Evolutionary conservation across 2,888 invertebrate genomes (phyloP).

Genomic region (Lithophane ornitopus): DNA sequence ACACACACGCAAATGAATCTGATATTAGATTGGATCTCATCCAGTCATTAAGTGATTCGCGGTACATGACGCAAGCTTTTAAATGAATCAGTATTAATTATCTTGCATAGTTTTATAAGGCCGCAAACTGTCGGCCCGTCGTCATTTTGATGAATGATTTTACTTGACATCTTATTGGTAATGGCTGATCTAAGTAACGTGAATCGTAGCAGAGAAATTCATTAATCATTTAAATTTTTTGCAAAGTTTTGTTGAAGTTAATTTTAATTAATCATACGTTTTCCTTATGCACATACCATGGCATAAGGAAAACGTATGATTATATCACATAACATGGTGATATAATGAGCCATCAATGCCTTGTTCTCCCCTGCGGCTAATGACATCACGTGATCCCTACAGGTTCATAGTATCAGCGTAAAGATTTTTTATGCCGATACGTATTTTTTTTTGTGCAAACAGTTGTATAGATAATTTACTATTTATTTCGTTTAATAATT

Average conservation of each 20-base stretch:
- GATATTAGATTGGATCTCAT: slow-evolving; percentile 37
- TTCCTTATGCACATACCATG: too few species aligned
- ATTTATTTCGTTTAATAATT: background rate
- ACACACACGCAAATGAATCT: slow-evolving; percentile 24
- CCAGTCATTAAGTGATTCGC: slow-evolving; percentile 51
- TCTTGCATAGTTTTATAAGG: slow-evolving; percentile 67
- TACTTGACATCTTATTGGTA: slow-evolving; percentile 71
- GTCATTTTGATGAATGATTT: slow-evolving; percentile 77
- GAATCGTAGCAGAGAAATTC: slow-evolving; percentile 60
- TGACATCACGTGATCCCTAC: background rate
- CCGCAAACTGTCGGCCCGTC: slow-evolving; percentile 67
- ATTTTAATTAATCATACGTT: slow-evolving; percentile 11
- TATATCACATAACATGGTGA: too few species aligned
- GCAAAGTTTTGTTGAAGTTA: slow-evolving; percentile 7
- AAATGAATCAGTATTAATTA: slow-evolving; percentile 72
- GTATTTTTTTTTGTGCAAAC: background rate
- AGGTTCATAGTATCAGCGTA: background rate
- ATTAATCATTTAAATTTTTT: slow-evolving; percentile 44
- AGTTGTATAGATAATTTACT: background rate
- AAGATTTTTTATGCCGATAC: background rate
- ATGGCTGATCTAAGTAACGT: slow-evolving; percentile 65
- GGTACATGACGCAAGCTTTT: slow-evolving; percentile 57
- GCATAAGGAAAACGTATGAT: too few species aligned
- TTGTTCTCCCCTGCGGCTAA: background rate
- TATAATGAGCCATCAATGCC: background rate